A percentile compares a stretch with the other conserved stretches of the same genome.
phyloP scores from a whole-genome alignment of 2,888 invertebrate species.

The Ligdia adustata region DNA sequence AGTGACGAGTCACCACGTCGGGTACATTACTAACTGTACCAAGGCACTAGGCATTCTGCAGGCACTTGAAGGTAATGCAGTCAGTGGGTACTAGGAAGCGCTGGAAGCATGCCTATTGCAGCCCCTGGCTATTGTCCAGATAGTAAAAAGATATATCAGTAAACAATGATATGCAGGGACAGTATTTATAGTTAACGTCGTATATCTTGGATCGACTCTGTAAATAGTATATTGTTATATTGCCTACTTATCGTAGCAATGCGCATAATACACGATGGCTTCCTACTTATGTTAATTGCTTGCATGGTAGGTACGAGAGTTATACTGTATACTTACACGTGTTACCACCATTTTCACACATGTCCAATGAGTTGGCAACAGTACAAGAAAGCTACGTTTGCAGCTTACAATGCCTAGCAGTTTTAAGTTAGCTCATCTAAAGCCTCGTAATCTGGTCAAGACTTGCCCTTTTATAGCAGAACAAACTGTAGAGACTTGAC shows the following conservation, averaged over 20 bases:
- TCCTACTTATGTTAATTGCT: slow-evolving; percentile 22
- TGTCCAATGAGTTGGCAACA: slow-evolving; percentile 7
- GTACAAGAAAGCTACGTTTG: not conserved
- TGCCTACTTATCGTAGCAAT: not conserved
- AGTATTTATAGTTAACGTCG: slow-evolving; percentile 10
- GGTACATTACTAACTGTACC: slow-evolving; percentile 46
- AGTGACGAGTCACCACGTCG: slow-evolving; percentile 32
- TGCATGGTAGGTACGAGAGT: not conserved
- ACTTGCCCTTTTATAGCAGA: no score
- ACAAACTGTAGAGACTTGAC: no score
- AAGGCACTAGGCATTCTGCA: slow-evolving; percentile 56
- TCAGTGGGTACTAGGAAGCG: slow-evolving; percentile 68
- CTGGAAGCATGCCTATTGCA: slow-evolving; percentile 67
- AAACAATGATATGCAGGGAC: slow-evolving; percentile 18
- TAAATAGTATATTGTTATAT: not conserved
- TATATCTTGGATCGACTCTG: slow-evolving; percentile 15
- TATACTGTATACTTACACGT: slow-evolving; percentile 4
- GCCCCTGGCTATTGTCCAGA: slow-evolving; percentile 64
- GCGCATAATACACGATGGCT: slow-evolving; percentile 9
- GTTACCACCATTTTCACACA: slow-evolving; percentile 5
- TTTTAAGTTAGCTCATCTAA: not conserved
- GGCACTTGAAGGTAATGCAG: slow-evolving; percentile 59
- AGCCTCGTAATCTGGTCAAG: no score
- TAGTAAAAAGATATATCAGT: slow-evolving; percentile 30
- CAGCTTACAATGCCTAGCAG: not conserved